Evolutionary conservation across 2,888 invertebrate species (phyloP), one percentile per base, ranked within the genome.

Genomic region (Frankliniella intonsa): DNA sequence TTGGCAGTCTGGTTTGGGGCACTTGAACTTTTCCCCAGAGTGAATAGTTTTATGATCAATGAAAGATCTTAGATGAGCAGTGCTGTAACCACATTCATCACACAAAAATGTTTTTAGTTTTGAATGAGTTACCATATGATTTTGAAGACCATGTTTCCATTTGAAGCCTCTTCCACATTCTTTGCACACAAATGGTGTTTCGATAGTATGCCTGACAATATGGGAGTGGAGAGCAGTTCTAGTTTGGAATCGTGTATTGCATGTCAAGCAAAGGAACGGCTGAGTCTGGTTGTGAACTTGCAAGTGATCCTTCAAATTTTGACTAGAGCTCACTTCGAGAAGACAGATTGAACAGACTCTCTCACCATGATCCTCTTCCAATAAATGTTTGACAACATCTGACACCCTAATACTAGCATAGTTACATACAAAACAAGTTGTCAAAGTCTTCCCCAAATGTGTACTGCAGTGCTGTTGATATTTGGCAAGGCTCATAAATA

Each of bases 11-110:
- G 88, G 86, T 82, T 88, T 86, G 0, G 89, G 87, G 85, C 91
- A 91, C 81, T 88, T 88, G 84, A 89, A 90, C 50, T 88, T 87
- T 79, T 89, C 88, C 0, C 90, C 90, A 0, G 90, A 89, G 84
- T 91, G 91, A 25, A 89, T 87, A 0, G 90, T 86, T 82, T 88
- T 88, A 84, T 91, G 91, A 0, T 90, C 89, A 84, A 90, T 90
- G 9, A 91, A 86, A 14, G 90, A 89, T 84, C 89, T 89, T 86
- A 90, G 89, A 83, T 91, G 90, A 0, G 90, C 90, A 0, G 91
- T 90, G 76, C 90, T 89, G 84, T 90, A 91, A 0, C 91, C 91
- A 84, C 91, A 91, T 50, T 90, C 88, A 85, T 90, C 90, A 85
- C 91, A 91, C 8, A 91, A 86, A 87, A 90, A 90, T 82, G 89